These are phyloP conservation scores for Protaetia brevitarsis DNA, from an alignment of 1,140 invertebrate genomes.

Conservation along the genomic window DNA sequence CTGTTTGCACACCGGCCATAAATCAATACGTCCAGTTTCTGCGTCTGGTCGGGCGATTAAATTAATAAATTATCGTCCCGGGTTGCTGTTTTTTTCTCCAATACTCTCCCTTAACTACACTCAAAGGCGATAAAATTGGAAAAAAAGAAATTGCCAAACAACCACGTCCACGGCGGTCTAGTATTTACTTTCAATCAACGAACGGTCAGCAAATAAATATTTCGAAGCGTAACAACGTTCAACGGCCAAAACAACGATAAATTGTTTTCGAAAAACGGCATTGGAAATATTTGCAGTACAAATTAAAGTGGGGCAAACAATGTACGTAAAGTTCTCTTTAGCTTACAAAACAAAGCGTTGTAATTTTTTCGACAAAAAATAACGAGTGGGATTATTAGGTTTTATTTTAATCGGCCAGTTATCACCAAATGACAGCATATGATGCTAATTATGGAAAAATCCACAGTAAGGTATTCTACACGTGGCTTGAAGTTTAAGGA, in stretches of 20 bases:
- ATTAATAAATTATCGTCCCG: slow-evolving; percentile 10
- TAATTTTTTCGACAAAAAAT: no score
- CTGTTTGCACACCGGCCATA: slow-evolving; percentile 2
- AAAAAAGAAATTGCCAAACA: background rate
- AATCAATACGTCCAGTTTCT: slow-evolving; percentile 11
- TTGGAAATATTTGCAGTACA: background rate
- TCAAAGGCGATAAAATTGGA: background rate
- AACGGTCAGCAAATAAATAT: background rate
- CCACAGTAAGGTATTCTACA: no score
- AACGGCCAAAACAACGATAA: background rate
- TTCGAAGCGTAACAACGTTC: background rate
- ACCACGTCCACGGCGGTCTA: background rate
- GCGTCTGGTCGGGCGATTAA: background rate
- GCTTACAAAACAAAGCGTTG: no score
- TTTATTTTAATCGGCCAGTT: no score
- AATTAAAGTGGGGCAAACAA: background rate
- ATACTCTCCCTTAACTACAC: background rate
- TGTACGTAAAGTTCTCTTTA: no score
- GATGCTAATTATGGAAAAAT: no score
- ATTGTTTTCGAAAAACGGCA: background rate
- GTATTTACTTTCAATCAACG: slow-evolving; percentile 15
- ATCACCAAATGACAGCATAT: no score
- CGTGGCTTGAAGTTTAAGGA: no score
- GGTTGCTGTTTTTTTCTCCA: background rate
- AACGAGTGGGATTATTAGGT: no score